Evolutionary conservation across 2,888 invertebrate genomes (phyloP).

Genomic region (Tridacna crocea): DNA sequence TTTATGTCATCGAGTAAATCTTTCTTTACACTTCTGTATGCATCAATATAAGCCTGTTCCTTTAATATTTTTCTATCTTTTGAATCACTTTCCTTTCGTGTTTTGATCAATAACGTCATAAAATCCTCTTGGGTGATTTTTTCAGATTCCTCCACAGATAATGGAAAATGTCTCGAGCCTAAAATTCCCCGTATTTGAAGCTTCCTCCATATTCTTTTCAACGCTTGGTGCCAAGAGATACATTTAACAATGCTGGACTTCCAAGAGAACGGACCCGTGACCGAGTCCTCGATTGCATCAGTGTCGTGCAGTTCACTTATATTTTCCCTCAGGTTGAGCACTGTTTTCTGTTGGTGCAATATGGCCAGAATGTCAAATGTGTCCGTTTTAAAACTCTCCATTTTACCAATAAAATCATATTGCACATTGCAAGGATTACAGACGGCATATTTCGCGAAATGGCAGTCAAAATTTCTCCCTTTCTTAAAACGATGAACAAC

Average conservation of each 20-base stretch:
- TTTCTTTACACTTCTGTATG: slow-evolving; percentile 27
- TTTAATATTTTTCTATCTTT: background rate
- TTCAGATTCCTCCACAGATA: slow-evolving; percentile 34
- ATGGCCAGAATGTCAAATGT: slow-evolving; percentile 30
- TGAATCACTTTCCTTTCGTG: background rate
- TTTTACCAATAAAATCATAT: slow-evolving; percentile 65
- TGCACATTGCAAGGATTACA: slow-evolving; percentile 36
- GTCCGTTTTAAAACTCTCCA: slow-evolving; percentile 65
- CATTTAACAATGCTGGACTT: slow-evolving; percentile 32
- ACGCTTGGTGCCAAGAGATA: slow-evolving; percentile 47
- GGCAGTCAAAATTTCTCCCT: slow-evolving; percentile 26
- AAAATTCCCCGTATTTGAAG: slow-evolving; percentile 53
- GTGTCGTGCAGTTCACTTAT: slow-evolving; percentile 29
- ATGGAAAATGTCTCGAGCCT: slow-evolving; percentile 34
- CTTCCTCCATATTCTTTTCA: slow-evolving; percentile 54
- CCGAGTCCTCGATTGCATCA: slow-evolving; percentile 52
- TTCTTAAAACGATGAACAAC: slow-evolving; percentile 9
- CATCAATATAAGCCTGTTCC: slow-evolving; percentile 12
- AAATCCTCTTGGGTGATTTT: slow-evolving; percentile 22
- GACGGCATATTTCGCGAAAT: slow-evolving; percentile 29
- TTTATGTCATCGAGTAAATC: slow-evolving; percentile 28
- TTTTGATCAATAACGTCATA: slow-evolving; percentile 18
- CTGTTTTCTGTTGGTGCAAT: slow-evolving; percentile 31
- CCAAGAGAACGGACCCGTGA: slow-evolving; percentile 38
- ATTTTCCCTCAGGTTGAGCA: slow-evolving; percentile 21